Evolutionary conservation across 2,888 invertebrate species (phyloP).

Genomic region (Tetheella fluctuosa): DNA sequence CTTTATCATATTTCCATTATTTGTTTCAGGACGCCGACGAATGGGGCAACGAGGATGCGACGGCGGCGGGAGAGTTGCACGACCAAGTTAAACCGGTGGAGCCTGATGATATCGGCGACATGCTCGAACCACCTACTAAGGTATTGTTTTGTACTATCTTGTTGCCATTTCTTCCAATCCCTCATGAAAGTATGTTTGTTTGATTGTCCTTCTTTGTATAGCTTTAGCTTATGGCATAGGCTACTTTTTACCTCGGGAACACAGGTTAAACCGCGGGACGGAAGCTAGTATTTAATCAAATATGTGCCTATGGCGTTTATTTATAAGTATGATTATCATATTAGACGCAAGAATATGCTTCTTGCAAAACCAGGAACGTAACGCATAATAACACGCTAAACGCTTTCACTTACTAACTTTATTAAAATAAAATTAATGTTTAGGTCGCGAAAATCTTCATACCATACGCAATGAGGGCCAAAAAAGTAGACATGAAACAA

Average conservation of each 20-base stretch:
- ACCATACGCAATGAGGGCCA: slow-evolving; percentile 92
- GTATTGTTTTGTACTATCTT: slow-evolving; percentile 47
- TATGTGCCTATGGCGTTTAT: too few relatives aligned
- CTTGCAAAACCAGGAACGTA: too few relatives aligned
- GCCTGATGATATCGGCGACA: slow-evolving; percentile 73
- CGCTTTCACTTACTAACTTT: neutral
- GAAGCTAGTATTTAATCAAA: too few relatives aligned
- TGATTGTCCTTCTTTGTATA: too few relatives aligned
- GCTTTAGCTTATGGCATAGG: too few relatives aligned
- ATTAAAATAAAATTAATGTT: slow-evolving; percentile 19
- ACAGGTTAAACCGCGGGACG: too few relatives aligned
- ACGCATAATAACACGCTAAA: too few relatives aligned
- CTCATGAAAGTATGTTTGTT: too few relatives aligned
- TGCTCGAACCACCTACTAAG: slow-evolving; percentile 87
- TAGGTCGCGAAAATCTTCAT: slow-evolving; percentile 89
- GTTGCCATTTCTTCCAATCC: too few relatives aligned
- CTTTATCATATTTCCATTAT: neutral
- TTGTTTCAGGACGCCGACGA: slow-evolving; percentile 67
- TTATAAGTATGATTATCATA: too few relatives aligned
- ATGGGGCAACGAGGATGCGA: slow-evolving; percentile 73
- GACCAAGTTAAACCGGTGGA: slow-evolving; percentile 62
- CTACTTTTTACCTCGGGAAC: too few relatives aligned
- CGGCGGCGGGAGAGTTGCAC: slow-evolving; percentile 63
- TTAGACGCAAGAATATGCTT: too few relatives aligned
- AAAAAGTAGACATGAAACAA: slow-evolving; percentile 93